Percentiles rank a stretch among this genome's conserved stretches.
Evolutionary conservation across 2,797 vertebrate genomes (phyloP).

Genomic region (Protonibea diacanthus): DNA sequence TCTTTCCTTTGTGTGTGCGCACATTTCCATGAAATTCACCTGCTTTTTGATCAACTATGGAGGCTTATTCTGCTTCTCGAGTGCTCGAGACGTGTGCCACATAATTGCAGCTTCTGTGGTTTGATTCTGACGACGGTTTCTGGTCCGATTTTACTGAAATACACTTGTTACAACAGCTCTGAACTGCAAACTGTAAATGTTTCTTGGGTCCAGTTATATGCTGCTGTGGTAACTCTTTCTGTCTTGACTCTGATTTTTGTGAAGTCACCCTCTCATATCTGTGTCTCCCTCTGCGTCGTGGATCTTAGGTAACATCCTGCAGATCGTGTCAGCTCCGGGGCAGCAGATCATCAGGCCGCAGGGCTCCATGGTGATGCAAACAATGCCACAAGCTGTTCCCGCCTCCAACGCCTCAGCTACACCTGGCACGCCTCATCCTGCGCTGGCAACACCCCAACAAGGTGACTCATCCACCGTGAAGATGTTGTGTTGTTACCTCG

Average conservation of each 20-base stretch:
- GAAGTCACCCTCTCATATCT: neutral
- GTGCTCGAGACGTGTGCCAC: neutral
- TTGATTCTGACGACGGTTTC: neutral
- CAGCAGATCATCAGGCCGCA: constrained; percentile 93
- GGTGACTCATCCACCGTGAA: constrained; percentile 77
- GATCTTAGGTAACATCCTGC: constrained; percentile 94
- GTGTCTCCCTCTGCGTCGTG: constrained; percentile 22
- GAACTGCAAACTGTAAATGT: neutral
- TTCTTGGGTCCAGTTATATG: neutral
- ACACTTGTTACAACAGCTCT: too few relatives aligned
- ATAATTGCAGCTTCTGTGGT: neutral
- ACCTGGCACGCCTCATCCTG: constrained; percentile 82
- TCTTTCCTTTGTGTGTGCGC: constrained; percentile 16
- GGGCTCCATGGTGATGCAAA: constrained; percentile 94
- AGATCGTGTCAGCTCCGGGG: constrained; percentile 96
- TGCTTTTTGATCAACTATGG: neutral
- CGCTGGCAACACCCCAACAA: constrained; percentile 84
- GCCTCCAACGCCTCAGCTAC: constrained; percentile 87
- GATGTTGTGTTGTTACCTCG: neutral
- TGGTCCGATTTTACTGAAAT: too few relatives aligned
- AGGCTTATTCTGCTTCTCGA: neutral
- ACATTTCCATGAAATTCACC: neutral
- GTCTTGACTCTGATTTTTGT: neutral
- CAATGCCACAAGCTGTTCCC: constrained; percentile 87
- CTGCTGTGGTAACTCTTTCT: neutral